Evolutionary conservation across 2,113 vertebrate genomes (phyloP).

Genomic region (Indicator indicator): DNA sequence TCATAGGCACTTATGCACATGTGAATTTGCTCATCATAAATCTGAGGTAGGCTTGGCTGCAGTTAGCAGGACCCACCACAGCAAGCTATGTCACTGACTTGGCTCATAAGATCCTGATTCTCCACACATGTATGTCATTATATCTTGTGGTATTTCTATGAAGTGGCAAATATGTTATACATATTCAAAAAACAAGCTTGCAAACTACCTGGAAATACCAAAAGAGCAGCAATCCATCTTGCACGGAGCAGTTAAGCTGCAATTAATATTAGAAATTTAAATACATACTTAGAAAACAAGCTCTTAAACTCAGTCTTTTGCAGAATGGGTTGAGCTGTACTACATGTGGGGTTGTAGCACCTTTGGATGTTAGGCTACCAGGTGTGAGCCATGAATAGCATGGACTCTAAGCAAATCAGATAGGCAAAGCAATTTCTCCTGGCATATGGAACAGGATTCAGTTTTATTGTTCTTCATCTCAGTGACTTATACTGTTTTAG

Average conservation of each 20-base stretch:
- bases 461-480: not conserved
- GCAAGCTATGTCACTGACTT: not conserved
- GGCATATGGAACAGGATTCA: not conserved
- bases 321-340: not conserved
- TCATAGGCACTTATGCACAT: fast-evolving
- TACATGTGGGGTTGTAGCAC: not conserved
- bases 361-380: not conserved
- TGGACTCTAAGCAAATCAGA: not conserved
- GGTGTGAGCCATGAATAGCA: not conserved
- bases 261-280: not conserved
- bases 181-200: not conserved
- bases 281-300: not conserved
- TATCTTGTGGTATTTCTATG: not conserved
- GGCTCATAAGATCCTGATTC: not conserved
- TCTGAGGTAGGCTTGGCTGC: not conserved
- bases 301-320: not conserved
- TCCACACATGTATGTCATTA: not conserved
- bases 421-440: not conserved
- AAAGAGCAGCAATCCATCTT: not conserved
- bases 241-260: not conserved
- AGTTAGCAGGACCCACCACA: not conserved
- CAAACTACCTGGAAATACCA: not conserved
- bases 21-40: not conserved
- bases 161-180: not conserved
- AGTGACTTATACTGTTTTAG: not conserved